Percentiles rank a stretch among this genome's conserved stretches.
Conservation (phyloP, 1,140 invertebrate species). For the Listronotus bonariensis region DNA sequence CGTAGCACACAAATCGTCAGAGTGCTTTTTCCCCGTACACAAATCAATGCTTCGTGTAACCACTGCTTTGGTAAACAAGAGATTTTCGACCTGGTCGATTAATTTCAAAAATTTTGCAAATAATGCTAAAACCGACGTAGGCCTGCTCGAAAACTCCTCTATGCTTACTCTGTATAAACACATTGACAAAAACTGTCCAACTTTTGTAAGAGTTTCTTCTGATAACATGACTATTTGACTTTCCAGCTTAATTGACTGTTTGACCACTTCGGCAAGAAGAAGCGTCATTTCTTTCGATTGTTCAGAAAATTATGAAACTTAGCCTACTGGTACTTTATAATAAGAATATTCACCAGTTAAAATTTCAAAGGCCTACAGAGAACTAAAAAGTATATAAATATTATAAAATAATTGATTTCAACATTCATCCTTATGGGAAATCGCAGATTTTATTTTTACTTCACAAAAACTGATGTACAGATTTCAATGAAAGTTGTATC, state of each 20-base stretch:
- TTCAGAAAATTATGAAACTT: no score
- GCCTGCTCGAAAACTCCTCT: slow-evolving; percentile 95
- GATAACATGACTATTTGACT: slow-evolving; percentile 40
- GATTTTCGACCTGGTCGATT: slow-evolving; percentile 32
- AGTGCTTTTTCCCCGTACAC: slow-evolving; percentile 42
- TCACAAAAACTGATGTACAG: no score
- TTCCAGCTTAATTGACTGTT: slow-evolving; percentile 50
- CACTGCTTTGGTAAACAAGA: slow-evolving; percentile 58
- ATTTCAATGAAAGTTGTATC: no score
- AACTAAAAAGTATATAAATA: no score
- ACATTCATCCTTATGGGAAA: no score
- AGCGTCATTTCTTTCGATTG: slow-evolving; percentile 67
- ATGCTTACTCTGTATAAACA: slow-evolving; percentile 85
- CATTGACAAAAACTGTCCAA: slow-evolving; percentile 74
- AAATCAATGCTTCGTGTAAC: slow-evolving; percentile 62
- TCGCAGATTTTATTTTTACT: no score
- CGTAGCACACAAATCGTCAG: slow-evolving; percentile 72
- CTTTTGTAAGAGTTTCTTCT: slow-evolving; percentile 58
- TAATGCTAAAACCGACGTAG: slow-evolving; percentile 82
- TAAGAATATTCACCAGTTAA: no score
- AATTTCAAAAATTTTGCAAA: slow-evolving; percentile 73
- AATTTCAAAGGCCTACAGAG: no score
- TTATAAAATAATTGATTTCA: no score
- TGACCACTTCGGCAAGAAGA: slow-evolving; percentile 59
- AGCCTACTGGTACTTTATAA: no score